Percentiles rank a stretch among this genome's conserved stretches.
These are phyloP conservation scores for Automeris io DNA, from an alignment of 2,888 invertebrate species.

Conservation along the genomic window DNA sequence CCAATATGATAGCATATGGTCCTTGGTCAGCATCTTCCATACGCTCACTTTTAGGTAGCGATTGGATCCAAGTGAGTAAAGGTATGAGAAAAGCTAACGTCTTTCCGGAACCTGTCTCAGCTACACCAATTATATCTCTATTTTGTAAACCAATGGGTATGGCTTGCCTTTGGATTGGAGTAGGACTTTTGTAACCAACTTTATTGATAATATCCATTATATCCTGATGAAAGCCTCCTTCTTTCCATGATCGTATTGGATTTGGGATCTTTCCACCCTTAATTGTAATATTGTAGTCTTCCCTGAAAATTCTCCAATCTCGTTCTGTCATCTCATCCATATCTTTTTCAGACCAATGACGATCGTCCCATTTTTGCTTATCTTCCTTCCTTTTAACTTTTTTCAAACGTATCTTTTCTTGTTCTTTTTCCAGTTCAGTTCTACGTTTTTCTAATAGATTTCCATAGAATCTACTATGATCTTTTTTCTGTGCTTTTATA, in stretches of 20 bases:
- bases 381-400: constrained; percentile 97
- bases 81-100: constrained; percentile 99
- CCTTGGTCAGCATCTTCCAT: constrained; percentile 95
- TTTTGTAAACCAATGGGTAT: constrained; percentile 98
- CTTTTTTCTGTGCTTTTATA: constrained; percentile 95
- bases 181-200: constrained; percentile 98
- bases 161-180: constrained; percentile 99
- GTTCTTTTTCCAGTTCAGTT: constrained; percentile 97
- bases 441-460: constrained; percentile 95
- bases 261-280: constrained; percentile 98
- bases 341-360: constrained; percentile 98
- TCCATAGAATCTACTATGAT: constrained; percentile 98
- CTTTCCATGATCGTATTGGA: constrained; percentile 96
- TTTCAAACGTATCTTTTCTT: constrained; percentile 94
- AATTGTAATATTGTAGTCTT: constrained; percentile 98
- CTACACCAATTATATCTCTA: constrained; percentile 98
- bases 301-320: constrained; percentile 99
- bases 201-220: constrained; percentile 95
- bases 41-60: constrained; percentile 95
- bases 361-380: constrained; percentile 98
- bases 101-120: constrained; percentile 99
- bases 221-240: constrained; percentile 92
- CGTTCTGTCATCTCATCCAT: constrained; percentile 97
- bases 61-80: constrained; percentile 97
- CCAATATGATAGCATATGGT: constrained; percentile 98